Evolutionary conservation across 2,888 invertebrate species (phyloP).

Genomic region (Tetramorium bicarinatum): DNA sequence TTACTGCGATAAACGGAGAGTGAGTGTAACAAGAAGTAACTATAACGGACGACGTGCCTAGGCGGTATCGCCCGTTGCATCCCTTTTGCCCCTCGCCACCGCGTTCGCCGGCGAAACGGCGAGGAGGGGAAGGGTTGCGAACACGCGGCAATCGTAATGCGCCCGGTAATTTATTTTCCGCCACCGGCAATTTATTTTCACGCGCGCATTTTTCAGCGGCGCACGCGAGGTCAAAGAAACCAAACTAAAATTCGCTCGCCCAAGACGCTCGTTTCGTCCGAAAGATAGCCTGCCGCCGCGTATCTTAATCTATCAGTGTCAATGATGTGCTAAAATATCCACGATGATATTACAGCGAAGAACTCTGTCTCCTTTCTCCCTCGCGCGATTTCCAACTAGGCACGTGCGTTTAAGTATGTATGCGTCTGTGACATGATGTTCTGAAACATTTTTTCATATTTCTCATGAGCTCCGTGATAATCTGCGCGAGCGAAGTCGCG

Average conservation of each 20-base stretch:
- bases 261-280: slow-evolving; percentile 24
- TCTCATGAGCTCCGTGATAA: slow-evolving; percentile 26
- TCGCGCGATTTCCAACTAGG: not conserved
- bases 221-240: slow-evolving; percentile 44
- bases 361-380: not conserved
- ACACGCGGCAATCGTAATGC: slow-evolving; percentile 45
- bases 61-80: slow-evolving; percentile 41
- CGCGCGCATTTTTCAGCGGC: slow-evolving; percentile 41
- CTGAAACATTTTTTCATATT: slow-evolving; percentile 46
- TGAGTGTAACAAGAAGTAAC: slow-evolving; percentile 48
- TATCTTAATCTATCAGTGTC: slow-evolving; percentile 39
- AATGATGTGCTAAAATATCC: slow-evolving; percentile 34
- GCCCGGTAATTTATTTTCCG: slow-evolving; percentile 43
- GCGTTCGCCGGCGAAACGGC: not conserved
- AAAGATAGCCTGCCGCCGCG: slow-evolving; percentile 15
- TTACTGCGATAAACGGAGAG: slow-evolving; percentile 46
- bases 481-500: slow-evolving; percentile 8
- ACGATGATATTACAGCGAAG: slow-evolving; percentile 1
- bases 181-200: slow-evolving; percentile 42
- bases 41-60: slow-evolving; percentile 50
- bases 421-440: not conserved
- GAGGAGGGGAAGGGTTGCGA: not conserved
- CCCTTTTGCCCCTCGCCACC: not conserved
- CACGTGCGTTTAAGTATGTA: too few relatives aligned
- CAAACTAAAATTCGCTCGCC: slow-evolving; percentile 28